phyloP scores from a whole-genome alignment of 2,888 invertebrate genomes.

The Drosophila tripunctata region DNA sequence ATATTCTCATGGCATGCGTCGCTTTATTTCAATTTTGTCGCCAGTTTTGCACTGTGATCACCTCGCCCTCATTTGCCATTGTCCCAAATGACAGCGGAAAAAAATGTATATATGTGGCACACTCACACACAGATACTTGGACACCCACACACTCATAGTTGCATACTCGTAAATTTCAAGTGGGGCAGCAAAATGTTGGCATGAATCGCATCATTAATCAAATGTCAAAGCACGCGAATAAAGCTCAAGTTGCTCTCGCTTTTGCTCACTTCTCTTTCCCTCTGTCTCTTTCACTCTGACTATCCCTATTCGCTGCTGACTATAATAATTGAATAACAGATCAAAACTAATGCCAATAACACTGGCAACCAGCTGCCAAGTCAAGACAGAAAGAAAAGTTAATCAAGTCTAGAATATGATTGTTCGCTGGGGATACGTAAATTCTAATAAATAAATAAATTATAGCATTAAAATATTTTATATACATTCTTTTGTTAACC shows the following conservation, averaged over 20 bases:
- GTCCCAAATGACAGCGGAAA: conserved; percentile 38
- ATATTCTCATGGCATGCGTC: conserved; percentile 12
- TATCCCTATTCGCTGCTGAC: background rate
- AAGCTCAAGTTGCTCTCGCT: conserved; percentile 9
- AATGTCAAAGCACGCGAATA: conserved; percentile 47
- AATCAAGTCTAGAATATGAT: conserved; percentile 5
- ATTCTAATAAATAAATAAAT: background rate
- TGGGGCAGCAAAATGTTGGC: conserved; percentile 48
- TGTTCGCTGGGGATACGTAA: background rate
- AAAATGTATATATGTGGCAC: conserved; percentile 12
- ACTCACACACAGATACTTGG: background rate
- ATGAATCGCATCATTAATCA: conserved; percentile 61
- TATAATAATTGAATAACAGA: conserved; percentile 55
- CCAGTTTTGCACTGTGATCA: conserved; percentile 31
- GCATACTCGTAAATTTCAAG: conserved; percentile 32
- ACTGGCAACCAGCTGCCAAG: conserved; percentile 10
- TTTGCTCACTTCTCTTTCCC: background rate
- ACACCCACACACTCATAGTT: conserved; percentile 1
- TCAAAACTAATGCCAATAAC: conserved; percentile 37
- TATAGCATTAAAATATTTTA: background rate
- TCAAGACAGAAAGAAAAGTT: conserved; percentile 6
- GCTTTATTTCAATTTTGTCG: conserved; percentile 65
- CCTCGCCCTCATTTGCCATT: conserved; percentile 42
- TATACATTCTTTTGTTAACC: too few species aligned
- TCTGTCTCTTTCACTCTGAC: too few species aligned